Percentiles rank a stretch among this genome's conserved stretches.
phyloP scores from a whole-genome alignment of 2,797 vertebrate genomes.

The Syndactyla subalaris region DNA sequence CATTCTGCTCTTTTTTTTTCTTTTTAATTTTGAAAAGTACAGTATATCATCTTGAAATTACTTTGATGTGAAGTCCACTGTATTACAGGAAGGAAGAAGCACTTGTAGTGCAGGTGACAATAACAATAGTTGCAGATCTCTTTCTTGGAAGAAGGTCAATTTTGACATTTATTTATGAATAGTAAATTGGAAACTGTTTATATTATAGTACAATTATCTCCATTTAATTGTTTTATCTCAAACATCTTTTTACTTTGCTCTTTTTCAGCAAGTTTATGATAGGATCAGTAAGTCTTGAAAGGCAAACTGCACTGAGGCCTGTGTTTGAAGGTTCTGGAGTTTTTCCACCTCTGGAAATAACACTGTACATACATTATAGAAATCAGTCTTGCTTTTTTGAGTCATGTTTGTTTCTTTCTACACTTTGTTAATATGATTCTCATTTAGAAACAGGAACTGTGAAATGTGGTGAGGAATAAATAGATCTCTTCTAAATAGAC shows the following conservation, averaged over 20 bases:
- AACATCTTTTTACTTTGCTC: neutral
- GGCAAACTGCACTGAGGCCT: neutral
- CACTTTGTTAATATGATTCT: conserved; percentile 39
- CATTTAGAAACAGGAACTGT: conserved; percentile 70
- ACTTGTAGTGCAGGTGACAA: neutral
- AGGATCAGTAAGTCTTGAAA: neutral
- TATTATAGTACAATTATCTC: neutral
- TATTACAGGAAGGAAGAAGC: neutral
- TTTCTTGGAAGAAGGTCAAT: neutral
- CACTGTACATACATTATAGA: neutral
- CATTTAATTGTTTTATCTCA: neutral
- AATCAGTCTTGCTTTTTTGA: conserved; percentile 8
- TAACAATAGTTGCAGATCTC: neutral
- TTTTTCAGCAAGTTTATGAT: neutral
- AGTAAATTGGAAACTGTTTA: neutral
- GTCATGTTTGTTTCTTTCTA: conserved; percentile 25
- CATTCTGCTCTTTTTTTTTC: neutral
- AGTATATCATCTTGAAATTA: neutral
- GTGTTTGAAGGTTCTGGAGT: neutral
- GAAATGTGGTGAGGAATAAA: conserved; percentile 57
- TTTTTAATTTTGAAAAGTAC: neutral
- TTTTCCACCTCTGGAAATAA: neutral
- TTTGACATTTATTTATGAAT: neutral
- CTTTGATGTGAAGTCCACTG: neutral
- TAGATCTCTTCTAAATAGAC: conserved; percentile 59